Percentiles rank a stretch among this genome's conserved stretches.
phyloP scores from a whole-genome alignment of 2,888 invertebrate genomes.

The Drosophila recens region DNA sequence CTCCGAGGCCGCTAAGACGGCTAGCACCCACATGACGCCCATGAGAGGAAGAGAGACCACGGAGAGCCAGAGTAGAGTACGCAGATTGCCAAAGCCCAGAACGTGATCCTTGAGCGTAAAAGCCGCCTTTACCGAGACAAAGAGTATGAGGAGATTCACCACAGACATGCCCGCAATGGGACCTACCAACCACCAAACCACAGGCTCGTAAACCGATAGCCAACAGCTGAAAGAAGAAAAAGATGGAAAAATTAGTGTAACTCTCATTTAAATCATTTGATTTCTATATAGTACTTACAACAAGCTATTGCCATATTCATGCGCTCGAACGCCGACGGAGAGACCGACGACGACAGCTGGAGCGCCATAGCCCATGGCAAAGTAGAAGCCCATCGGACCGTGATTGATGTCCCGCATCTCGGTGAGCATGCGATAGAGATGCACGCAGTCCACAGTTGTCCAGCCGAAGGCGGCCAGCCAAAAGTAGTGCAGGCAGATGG shows the following conservation, averaged over 20 bases:
- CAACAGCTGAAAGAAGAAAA: constrained; percentile 91
- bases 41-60: constrained; percentile 94
- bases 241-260: background rate
- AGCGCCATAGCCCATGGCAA: constrained; percentile 95
- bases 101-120: constrained; percentile 96
- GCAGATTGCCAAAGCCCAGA: constrained; percentile 93
- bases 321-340: constrained; percentile 95
- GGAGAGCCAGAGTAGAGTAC: constrained; percentile 94
- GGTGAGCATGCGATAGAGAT: constrained; percentile 96
- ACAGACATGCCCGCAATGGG: constrained; percentile 93
- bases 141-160: constrained; percentile 92
- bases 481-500: constrained; percentile 96
- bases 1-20: constrained; percentile 91
- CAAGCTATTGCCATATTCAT: constrained; percentile 96
- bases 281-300: constrained; percentile 89
- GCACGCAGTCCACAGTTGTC: constrained; percentile 96
- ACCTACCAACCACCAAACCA: constrained; percentile 97
- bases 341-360: constrained; percentile 96
- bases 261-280: background rate
- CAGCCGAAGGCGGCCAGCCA: constrained; percentile 96
- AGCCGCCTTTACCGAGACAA: constrained; percentile 95
- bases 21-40: constrained; percentile 94
- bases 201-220: constrained; percentile 96
- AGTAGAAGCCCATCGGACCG: constrained; percentile 96
- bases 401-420: constrained; percentile 98